A percentile compares a stretch with the other conserved stretches of the same genome.
Conservation (phyloP, 2,888 invertebrate species). For the Torymus aiolomorphi region DNA sequence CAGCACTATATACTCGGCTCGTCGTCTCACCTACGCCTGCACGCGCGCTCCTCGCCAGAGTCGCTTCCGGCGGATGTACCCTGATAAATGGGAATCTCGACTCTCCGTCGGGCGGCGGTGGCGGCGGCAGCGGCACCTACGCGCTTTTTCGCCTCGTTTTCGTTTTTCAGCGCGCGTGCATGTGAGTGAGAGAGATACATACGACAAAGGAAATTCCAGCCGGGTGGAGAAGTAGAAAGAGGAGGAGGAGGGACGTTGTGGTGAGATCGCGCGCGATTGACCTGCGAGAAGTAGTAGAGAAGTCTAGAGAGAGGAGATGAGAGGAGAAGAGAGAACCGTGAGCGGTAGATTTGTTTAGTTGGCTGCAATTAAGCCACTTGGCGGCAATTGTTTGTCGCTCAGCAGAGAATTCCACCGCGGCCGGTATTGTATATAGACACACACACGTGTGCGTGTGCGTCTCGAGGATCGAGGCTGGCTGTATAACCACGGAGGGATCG, state of each 20-base stretch:
- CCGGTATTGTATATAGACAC: slow-evolving; percentile 64
- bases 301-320: too few species aligned
- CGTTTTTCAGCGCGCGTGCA: not conserved
- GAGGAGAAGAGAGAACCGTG: slow-evolving; percentile 5
- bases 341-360: slow-evolving; percentile 73
- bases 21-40: slow-evolving; percentile 72
- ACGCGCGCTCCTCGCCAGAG: slow-evolving; percentile 48
- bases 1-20: slow-evolving; percentile 32
- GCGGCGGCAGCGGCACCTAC: slow-evolving; percentile 17
- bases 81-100: slow-evolving; percentile 74
- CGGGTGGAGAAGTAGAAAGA: not conserved
- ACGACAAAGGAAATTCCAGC: slow-evolving; percentile 22
- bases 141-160: not conserved
- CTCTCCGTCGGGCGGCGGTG: not conserved
- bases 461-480: too few species aligned
- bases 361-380: slow-evolving; percentile 76
- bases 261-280: not conserved
- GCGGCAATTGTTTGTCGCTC: slow-evolving; percentile 76
- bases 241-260: too few species aligned
- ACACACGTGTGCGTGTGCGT: too few species aligned
- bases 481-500: too few species aligned
- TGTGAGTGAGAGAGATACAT: too few species aligned
- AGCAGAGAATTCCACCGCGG: slow-evolving; percentile 70
- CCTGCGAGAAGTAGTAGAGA: not conserved
- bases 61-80: slow-evolving; percentile 75